Conservation (phyloP, 2,888 invertebrate species). For the Acanthosepion lycidas region DNA sequence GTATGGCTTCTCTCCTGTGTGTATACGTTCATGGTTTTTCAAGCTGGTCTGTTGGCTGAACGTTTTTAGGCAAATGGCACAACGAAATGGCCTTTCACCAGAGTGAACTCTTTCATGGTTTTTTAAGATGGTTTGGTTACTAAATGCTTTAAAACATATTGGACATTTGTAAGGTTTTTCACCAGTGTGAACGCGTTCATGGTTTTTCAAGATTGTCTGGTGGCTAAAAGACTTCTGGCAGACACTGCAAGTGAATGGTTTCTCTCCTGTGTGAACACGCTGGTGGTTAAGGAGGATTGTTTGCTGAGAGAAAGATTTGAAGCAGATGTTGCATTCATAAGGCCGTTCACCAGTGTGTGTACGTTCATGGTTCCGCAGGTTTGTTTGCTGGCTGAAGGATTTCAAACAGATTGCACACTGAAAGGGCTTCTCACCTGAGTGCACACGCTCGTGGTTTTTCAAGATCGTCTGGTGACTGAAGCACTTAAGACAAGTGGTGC, state of each 20-base stretch:
- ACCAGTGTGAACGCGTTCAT: conserved; percentile 42
- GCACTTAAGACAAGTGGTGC: neutral
- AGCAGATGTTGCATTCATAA: conserved; percentile 17
- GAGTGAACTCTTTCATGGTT: conserved; percentile 33
- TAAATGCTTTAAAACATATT: conserved; percentile 24
- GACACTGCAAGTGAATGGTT: neutral
- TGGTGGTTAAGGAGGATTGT: conserved; percentile 41
- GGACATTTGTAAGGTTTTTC: conserved; percentile 34
- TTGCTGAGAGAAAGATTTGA: conserved; percentile 36
- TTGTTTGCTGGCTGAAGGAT: conserved; percentile 23
- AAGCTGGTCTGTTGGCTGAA: conserved; percentile 38
- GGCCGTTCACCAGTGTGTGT: conserved; percentile 40
- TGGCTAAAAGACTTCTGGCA: conserved; percentile 35
- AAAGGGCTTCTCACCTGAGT: neutral
- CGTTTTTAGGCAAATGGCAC: conserved; percentile 34
- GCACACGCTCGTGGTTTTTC: neutral
- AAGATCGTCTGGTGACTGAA: neutral
- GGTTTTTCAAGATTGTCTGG: conserved; percentile 39
- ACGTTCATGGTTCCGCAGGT: conserved; percentile 23
- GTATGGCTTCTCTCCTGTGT: conserved; percentile 33
- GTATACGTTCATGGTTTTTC: neutral
- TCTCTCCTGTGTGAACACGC: conserved; percentile 36
- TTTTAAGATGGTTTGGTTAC: conserved; percentile 38
- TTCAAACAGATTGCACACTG: conserved; percentile 35
- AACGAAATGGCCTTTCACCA: conserved; percentile 16